Conservation (phyloP, 2,797 vertebrate genomes). For the Lutjanus campechanus region DNA sequence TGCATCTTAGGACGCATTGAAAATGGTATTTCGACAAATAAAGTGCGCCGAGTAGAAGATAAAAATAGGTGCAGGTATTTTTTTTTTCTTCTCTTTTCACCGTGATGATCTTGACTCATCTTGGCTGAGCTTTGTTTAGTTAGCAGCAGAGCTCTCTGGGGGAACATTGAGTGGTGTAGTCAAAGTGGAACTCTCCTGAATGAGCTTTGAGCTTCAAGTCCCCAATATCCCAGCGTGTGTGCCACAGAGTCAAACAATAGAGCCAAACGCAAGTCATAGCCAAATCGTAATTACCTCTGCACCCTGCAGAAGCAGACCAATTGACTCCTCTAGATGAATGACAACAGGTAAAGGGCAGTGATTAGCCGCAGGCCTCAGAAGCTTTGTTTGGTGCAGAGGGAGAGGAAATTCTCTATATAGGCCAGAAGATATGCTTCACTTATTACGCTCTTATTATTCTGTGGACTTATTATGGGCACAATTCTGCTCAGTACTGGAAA, state of each 20-base stretch:
- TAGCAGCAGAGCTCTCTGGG: conserved; percentile 65
- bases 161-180: conserved; percentile 69
- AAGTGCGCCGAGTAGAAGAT: conserved; percentile 52
- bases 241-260: conserved; percentile 71
- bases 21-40: conserved; percentile 64
- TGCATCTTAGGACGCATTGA: conserved; percentile 50
- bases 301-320: conserved; percentile 77
- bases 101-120: conserved; percentile 62
- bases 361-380: conserved; percentile 72
- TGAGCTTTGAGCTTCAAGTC: conserved; percentile 73
- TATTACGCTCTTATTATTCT: conserved; percentile 66
- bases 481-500: conserved; percentile 46
- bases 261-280: conserved; percentile 76
- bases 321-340: conserved; percentile 81
- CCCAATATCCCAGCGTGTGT: conserved; percentile 65
- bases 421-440: conserved; percentile 78
- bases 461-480: conserved; percentile 56
- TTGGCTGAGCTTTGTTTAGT: conserved; percentile 76
- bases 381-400: conserved; percentile 75
- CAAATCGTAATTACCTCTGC: conserved; percentile 83
- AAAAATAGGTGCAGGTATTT: conserved; percentile 68
- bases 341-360: conserved; percentile 81
- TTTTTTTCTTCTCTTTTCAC: conserved; percentile 8
- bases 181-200: conserved; percentile 75
- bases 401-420: conserved; percentile 65